phyloP scores from a whole-genome alignment of 1,140 invertebrate species.

The Platyscapa corneri region DNA sequence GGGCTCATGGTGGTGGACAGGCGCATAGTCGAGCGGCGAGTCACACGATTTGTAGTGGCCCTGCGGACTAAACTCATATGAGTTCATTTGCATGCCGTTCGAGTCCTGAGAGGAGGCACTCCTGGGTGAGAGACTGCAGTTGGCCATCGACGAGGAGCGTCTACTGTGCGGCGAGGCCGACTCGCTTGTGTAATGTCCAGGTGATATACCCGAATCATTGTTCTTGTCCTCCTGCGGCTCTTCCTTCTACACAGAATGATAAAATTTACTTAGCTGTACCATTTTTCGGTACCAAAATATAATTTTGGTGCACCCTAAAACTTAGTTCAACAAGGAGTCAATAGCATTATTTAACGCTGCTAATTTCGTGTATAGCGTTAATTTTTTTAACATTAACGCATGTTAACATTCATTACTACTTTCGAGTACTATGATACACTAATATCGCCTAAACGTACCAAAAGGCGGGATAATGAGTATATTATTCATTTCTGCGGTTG shows the following conservation, averaged over 20 bases:
- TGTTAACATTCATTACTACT: too few species aligned
- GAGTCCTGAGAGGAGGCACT: conserved; percentile 56
- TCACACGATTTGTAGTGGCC: conserved; percentile 50
- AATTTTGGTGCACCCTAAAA: conserved; percentile 38
- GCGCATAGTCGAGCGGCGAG: conserved; percentile 45
- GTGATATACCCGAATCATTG: conserved; percentile 61
- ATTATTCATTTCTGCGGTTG: too few species aligned
- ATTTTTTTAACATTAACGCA: too few species aligned
- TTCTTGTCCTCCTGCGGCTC: conserved; percentile 57
- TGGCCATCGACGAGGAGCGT: conserved; percentile 52
- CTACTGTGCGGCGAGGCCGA: conserved; percentile 57
- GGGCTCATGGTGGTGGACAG: not conserved
- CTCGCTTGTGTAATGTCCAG: conserved; percentile 59
- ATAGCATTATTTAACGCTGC: too few species aligned
- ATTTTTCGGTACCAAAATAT: too few species aligned
- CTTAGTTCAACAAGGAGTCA: too few species aligned
- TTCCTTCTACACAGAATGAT: conserved; percentile 54
- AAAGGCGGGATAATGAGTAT: too few species aligned
- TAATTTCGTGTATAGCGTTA: too few species aligned
- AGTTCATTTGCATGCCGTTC: conserved; percentile 41
- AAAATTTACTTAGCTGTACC: too few species aligned
- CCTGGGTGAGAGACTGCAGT: conserved; percentile 57
- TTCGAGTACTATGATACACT: too few species aligned
- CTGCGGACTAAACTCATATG: conserved; percentile 53
- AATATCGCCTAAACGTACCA: too few species aligned